Conservation (phyloP, 2,113 vertebrate species). For the Pardalotus punctatus region DNA sequence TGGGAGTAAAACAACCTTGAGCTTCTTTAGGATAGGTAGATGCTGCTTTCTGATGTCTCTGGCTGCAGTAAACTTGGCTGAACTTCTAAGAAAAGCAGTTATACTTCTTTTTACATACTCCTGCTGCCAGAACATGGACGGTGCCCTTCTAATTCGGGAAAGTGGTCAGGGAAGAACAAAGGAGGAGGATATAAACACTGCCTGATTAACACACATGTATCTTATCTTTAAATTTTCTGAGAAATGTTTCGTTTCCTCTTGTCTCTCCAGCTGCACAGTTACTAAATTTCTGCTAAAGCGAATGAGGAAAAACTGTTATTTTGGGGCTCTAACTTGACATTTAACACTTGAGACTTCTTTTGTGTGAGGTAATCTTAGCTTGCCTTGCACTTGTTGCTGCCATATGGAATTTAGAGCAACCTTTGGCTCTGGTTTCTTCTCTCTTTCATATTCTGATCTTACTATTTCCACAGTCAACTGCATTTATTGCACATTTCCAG, state of each 20-base stretch:
- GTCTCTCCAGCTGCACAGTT: not conserved
- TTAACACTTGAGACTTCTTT: not conserved
- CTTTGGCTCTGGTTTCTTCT: not conserved
- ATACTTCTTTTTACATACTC: not conserved
- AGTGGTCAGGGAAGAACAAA: not conserved
- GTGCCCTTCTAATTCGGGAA: not conserved
- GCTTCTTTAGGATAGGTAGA: not conserved
- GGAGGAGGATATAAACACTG: not conserved
- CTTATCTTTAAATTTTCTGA: not conserved
- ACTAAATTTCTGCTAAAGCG: not conserved
- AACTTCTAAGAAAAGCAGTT: not conserved
- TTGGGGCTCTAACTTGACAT: not conserved
- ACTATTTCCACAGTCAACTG: not conserved
- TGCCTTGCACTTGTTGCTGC: not conserved
- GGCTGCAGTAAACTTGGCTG: not conserved
- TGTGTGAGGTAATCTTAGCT: not conserved
- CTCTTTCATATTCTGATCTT: not conserved
- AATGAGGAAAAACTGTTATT: not conserved
- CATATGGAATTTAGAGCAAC: not conserved
- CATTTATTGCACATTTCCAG: not conserved
- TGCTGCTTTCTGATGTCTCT: not conserved
- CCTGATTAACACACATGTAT: accelerated
- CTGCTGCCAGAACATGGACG: not conserved
- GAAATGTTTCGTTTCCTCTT: not conserved
- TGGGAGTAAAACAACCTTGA: not conserved